phyloP scores from a whole-genome alignment of 2,797 vertebrate species.

The Percopsis omiscomaycus region DNA sequence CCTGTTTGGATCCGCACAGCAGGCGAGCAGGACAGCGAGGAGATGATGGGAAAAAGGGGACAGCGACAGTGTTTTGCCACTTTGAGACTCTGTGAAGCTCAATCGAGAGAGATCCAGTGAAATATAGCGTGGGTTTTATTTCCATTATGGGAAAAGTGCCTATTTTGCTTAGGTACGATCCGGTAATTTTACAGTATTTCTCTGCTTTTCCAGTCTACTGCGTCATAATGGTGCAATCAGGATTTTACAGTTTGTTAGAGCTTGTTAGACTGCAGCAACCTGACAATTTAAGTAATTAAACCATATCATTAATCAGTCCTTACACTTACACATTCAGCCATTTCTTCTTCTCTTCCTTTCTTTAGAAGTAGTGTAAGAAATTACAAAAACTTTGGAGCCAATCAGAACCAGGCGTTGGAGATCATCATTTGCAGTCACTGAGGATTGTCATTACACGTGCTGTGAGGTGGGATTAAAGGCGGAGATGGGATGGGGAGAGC shows the following conservation, averaged over 20 bases:
- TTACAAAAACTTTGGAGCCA: conserved; percentile 4
- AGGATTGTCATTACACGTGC: conserved; percentile 29
- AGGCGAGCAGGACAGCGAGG: conserved; percentile 24
- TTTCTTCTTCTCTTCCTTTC: neutral
- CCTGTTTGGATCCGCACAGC: conserved; percentile 70
- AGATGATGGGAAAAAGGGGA: conserved; percentile 34
- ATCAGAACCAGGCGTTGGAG: neutral
- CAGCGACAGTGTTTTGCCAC: neutral
- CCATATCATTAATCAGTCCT: conserved; percentile 2
- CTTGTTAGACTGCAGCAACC: too few species aligned
- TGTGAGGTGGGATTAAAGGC: conserved; percentile 28
- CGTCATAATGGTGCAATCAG: neutral
- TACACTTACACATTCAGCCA: conserved; percentile 1
- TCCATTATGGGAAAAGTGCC: conserved; percentile 2
- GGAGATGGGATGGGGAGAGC: conserved; percentile 34
- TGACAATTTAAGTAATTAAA: neutral
- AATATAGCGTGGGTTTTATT: conserved; percentile 6
- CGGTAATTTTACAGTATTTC: neutral
- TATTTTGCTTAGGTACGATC: conserved; percentile 7
- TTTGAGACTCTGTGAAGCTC: conserved; percentile 28
- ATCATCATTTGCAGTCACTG: neutral
- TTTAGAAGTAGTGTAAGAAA: neutral
- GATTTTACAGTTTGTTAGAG: too few species aligned
- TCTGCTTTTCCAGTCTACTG: neutral
- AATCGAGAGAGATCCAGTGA: conserved; percentile 11